Conservation (phyloP, 2,797 vertebrate species). For the Intellagama lesueurii region DNA sequence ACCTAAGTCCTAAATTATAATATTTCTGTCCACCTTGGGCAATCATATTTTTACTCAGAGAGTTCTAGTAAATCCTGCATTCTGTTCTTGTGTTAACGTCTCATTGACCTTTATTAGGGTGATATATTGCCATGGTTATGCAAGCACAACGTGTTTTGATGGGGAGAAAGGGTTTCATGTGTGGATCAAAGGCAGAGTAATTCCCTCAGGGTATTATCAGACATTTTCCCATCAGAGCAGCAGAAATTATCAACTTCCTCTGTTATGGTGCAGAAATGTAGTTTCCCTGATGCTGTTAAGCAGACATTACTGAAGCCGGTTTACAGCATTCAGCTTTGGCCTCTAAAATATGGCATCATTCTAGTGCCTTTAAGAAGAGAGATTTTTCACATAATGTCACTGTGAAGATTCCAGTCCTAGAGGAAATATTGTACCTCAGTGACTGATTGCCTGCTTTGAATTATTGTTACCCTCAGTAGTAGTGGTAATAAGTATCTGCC, state of each 20-base stretch:
- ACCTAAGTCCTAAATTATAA: slow-evolving; percentile 4
- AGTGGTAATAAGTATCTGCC: too few species aligned
- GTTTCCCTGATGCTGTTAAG: neutral
- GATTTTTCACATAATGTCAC: neutral
- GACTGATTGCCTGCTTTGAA: too few species aligned
- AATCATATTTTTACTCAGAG: slow-evolving; percentile 56
- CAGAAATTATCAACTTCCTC: slow-evolving; percentile 21
- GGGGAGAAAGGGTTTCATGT: slow-evolving; percentile 40
- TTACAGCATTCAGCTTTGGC: neutral
- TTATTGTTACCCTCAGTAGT: too few species aligned
- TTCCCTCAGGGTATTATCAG: slow-evolving; percentile 17
- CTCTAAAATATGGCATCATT: accelerated
- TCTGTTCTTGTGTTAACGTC: slow-evolving; percentile 52
- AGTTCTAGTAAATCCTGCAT: slow-evolving; percentile 45
- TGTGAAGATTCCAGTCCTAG: neutral
- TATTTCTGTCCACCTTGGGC: neutral
- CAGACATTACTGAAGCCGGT: neutral
- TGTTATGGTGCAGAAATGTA: slow-evolving; percentile 6
- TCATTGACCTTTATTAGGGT: slow-evolving; percentile 59
- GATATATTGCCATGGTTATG: slow-evolving; percentile 53
- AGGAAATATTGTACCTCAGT: neutral
- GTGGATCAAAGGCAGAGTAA: slow-evolving; percentile 30
- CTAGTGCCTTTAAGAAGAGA: neutral
- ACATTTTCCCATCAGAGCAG: neutral
- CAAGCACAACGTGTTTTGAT: slow-evolving; percentile 45